phyloP scores from a whole-genome alignment of 2,113 vertebrate genomes.

The Neotoma lepida region DNA sequence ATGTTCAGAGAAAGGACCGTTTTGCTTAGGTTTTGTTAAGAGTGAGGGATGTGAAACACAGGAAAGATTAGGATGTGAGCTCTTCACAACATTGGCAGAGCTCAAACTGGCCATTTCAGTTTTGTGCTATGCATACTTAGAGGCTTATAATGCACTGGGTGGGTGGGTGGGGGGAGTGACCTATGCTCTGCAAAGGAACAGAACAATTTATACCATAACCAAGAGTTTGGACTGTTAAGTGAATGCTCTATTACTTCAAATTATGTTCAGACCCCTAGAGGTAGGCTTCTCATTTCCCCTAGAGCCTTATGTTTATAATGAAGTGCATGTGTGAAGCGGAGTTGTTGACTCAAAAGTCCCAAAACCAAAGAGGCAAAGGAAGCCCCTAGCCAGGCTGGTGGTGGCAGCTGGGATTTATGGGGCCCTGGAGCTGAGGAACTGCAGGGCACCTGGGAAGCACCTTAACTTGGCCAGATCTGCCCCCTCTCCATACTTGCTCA shows the following conservation, averaged over 20 bases:
- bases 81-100: not conserved
- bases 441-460: not conserved
- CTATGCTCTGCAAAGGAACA: not conserved
- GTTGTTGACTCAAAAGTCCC: not conserved
- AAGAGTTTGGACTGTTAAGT: constrained; percentile 17
- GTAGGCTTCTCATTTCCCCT: not conserved
- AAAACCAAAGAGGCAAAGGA: constrained; percentile 30
- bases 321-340: not conserved
- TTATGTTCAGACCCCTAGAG: not conserved
- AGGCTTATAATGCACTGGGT: not conserved
- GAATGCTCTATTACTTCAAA: not conserved
- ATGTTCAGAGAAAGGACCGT: not conserved
- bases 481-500: not conserved
- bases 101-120: not conserved
- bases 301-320: not conserved
- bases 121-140: not conserved
- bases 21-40: constrained; percentile 35
- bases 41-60: not conserved
- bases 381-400: not conserved
- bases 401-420: not conserved
- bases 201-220: not conserved
- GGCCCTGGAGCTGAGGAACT: not conserved
- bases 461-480: not conserved
- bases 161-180: not conserved
- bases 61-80: not conserved